A percentile compares a stretch with the other conserved stretches of the same genome.
Conservation (phyloP, 2,888 invertebrate species). For the Drosophila emarginata region DNA sequence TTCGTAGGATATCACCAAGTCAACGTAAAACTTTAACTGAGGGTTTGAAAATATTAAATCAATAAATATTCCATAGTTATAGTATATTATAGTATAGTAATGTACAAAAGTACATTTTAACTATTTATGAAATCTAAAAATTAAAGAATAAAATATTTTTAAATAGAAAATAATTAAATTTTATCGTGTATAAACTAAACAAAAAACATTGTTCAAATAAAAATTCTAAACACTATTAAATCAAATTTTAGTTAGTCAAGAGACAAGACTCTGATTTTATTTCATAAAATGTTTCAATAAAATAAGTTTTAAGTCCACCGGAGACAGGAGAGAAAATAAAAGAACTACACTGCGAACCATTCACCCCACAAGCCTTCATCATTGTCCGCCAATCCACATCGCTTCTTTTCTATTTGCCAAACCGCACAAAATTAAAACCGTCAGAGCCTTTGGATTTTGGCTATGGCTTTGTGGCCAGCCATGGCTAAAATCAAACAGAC, state of each 20-base stretch:
- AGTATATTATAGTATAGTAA: too few species aligned
- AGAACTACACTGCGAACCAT: conserved; percentile 3
- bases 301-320: conserved; percentile 31
- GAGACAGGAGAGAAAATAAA: conserved; percentile 5
- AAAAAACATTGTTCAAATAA: not conserved
- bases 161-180: too few species aligned
- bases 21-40: too few species aligned
- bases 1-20: too few species aligned
- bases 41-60: too few species aligned
- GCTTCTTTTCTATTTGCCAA: conserved; percentile 33
- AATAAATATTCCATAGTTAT: not conserved
- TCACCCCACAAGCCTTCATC: not conserved
- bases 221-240: not conserved
- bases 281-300: conserved; percentile 39
- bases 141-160: too few species aligned
- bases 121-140: too few species aligned
- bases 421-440: conserved; percentile 51
- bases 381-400: not conserved
- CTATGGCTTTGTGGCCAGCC: conserved; percentile 20
- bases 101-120: too few species aligned
- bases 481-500: conserved; percentile 47
- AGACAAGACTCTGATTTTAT: conserved; percentile 40
- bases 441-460: conserved; percentile 16
- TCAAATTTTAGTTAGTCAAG: not conserved
- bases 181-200: not conserved